These are phyloP conservation scores for Spongilla lacustris DNA, from an alignment of 37 sponge, comb jelly and placozoan genomes.

Conservation along the genomic window DNA sequence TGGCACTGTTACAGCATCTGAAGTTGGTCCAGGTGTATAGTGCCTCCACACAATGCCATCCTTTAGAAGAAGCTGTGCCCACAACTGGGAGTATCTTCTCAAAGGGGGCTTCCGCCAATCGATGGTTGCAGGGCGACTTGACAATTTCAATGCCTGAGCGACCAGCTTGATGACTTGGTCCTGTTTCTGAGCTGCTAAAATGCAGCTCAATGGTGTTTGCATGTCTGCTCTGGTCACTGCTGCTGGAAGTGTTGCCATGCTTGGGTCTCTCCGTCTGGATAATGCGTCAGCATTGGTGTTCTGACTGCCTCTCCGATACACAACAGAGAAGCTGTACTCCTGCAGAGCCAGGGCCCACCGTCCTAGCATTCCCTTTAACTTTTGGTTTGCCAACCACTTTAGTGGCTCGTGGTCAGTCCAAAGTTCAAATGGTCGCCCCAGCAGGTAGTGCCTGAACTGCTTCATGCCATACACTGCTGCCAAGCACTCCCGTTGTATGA, in stretches of 20 bases:
- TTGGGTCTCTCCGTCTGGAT: conserved; percentile 12
- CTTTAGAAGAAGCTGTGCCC: conserved; percentile 19
- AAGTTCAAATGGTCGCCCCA: conserved; percentile 44
- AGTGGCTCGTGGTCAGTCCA: conserved; percentile 61
- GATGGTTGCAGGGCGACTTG: background rate
- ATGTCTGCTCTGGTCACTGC: background rate
- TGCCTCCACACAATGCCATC: conserved; percentile 54
- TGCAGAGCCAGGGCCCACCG: conserved; percentile 58
- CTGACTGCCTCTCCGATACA: conserved; percentile 35
- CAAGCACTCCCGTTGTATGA: conserved; percentile 31
- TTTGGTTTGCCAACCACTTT: conserved; percentile 60
- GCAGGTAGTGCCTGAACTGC: conserved; percentile 63
- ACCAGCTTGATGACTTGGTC: background rate
- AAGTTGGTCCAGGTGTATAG: conserved; percentile 28
- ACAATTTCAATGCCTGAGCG: background rate
- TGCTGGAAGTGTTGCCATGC: background rate
- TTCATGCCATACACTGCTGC: conserved; percentile 43
- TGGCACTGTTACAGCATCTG: conserved; percentile 22
- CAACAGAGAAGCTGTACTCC: conserved; percentile 42
- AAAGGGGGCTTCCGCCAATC: conserved; percentile 37
- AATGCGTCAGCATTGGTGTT: conserved; percentile 73
- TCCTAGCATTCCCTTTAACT: conserved; percentile 57
- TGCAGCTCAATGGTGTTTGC: no score
- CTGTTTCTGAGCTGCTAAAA: background rate
- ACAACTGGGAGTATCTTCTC: conserved; percentile 46